These are phyloP conservation scores for Morus bassanus DNA, from an alignment of 2,797 vertebrate genomes.

Conservation along the genomic window DNA sequence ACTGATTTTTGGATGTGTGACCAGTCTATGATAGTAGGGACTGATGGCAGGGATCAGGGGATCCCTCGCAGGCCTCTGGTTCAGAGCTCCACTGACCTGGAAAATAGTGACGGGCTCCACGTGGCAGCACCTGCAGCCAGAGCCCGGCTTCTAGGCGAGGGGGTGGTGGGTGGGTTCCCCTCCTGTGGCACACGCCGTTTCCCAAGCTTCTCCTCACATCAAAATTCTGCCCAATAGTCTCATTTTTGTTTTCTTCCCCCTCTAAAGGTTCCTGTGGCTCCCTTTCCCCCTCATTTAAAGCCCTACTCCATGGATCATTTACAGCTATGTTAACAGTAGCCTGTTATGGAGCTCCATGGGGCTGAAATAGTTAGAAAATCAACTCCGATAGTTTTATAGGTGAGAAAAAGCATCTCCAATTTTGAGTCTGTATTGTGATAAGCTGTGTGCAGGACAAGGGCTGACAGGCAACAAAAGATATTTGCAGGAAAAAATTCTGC, in stretches of 20 bases:
- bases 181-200: fast-evolving
- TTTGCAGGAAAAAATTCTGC: background rate
- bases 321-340: background rate
- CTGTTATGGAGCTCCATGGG: background rate
- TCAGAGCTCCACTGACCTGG: background rate
- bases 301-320: background rate
- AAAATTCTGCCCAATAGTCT: background rate
- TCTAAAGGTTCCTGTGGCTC: background rate
- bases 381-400: background rate
- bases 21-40: background rate
- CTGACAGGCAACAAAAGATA: background rate
- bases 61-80: background rate
- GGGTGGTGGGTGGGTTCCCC: background rate
- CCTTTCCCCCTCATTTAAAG: background rate
- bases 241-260: background rate
- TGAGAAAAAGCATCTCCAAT: background rate
- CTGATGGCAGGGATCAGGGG: background rate
- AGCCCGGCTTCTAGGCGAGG: background rate
- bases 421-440: background rate
- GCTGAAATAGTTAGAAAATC: background rate
- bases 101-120: background rate
- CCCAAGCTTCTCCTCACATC: background rate
- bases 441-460: background rate
- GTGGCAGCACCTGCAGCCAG: background rate
- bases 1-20: background rate